Conservation (phyloP, 2,113 vertebrate genomes). For the Thamnaconus septentrionalis region DNA sequence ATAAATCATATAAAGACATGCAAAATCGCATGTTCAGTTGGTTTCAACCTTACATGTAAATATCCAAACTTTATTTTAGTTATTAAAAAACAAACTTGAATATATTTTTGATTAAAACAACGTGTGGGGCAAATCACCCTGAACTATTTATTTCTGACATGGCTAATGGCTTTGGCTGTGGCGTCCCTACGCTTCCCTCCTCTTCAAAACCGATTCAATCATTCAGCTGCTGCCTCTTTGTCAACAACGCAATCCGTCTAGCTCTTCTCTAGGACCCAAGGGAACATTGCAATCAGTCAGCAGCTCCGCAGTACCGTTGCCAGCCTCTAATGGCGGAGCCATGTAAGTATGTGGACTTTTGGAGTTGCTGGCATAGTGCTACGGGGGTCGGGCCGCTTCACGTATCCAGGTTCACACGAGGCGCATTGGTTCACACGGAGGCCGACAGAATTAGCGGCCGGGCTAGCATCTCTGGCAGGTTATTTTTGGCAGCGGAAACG, state of each 20-base stretch:
- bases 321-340: slow-evolving; percentile 38
- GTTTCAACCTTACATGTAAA: too few relatives aligned
- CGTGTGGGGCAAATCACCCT: too few relatives aligned
- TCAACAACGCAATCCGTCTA: slow-evolving; percentile 31
- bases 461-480: slow-evolving; percentile 20
- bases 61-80: too few relatives aligned
- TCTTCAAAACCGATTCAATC: not conserved
- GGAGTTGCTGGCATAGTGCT: slow-evolving; percentile 65
- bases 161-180: too few relatives aligned
- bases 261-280: slow-evolving; percentile 8
- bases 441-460: slow-evolving; percentile 47
- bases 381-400: slow-evolving; percentile 35
- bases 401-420: slow-evolving; percentile 55
- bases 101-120: too few relatives aligned
- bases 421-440: slow-evolving; percentile 41
- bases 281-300: slow-evolving; percentile 25
- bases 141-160: too few relatives aligned
- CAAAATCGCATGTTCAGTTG: too few relatives aligned
- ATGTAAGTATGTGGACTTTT: slow-evolving; percentile 54
- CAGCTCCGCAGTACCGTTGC: slow-evolving; percentile 51
- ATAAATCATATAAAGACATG: too few relatives aligned
- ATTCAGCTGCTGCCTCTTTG: slow-evolving; percentile 11
- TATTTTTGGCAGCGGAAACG: slow-evolving; percentile 34
- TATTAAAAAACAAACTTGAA: too few relatives aligned
- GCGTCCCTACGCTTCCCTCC: not conserved